Evolutionary conservation across 2,113 vertebrate species (phyloP).

Genomic region (Aplodontia rufa): DNA sequence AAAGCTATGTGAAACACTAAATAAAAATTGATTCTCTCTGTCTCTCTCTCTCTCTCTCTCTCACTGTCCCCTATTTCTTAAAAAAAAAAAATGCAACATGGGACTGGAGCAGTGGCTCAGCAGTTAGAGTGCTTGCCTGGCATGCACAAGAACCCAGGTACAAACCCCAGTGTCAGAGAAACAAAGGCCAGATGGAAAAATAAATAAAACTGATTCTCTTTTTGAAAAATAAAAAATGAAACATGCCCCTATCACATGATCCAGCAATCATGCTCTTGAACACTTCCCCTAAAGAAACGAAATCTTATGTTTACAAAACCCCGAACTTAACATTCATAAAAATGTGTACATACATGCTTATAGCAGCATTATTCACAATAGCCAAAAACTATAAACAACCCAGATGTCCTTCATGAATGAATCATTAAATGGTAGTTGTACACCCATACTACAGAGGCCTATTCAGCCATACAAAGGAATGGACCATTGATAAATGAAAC

Average conservation of each 20-base stretch:
- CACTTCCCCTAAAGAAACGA: no score
- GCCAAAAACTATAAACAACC: neutral
- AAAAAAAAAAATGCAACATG: no score
- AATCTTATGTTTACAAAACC: neutral
- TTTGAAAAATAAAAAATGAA: neutral
- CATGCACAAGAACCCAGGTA: no score
- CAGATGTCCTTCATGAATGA: neutral
- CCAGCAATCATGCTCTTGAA: neutral
- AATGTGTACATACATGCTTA: neutral
- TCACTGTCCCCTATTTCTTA: no score
- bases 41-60: no score
- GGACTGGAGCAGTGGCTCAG: no score
- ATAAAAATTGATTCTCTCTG: no score
- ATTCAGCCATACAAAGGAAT: neutral
- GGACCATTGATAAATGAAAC: neutral
- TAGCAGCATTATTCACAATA: neutral
- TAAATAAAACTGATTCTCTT: no score
- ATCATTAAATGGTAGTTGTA: neutral
- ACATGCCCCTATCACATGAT: neutral
- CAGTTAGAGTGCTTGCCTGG: no score
- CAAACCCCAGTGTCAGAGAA: no score
- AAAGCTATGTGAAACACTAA: no score
- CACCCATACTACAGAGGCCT: neutral
- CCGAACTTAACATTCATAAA: neutral
- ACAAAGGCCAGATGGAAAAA: no score